These are phyloP conservation scores for Sterna hirundo DNA, from an alignment of 2,113 vertebrate species.

Conservation along the genomic window DNA sequence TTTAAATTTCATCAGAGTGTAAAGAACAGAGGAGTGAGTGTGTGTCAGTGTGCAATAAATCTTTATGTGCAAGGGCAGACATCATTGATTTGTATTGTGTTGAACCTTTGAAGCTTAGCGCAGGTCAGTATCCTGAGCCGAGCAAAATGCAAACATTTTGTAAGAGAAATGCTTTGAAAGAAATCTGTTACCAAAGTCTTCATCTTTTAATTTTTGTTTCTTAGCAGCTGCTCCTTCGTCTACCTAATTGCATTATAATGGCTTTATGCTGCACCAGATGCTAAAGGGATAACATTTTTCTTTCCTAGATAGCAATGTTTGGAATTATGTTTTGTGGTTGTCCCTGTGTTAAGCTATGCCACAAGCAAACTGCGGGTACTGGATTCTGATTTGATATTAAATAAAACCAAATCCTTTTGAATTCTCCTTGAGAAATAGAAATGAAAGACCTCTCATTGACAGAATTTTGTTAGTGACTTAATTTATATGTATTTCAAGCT, in stretches of 20 bases:
- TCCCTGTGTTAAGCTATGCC: not conserved
- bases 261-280: slow-evolving; percentile 66
- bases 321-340: slow-evolving; percentile 31
- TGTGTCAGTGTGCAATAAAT: not conserved
- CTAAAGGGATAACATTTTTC: slow-evolving; percentile 44
- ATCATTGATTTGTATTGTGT: not conserved
- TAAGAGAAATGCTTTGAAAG: slow-evolving; percentile 32
- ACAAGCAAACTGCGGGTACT: not conserved
- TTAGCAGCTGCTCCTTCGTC: slow-evolving; percentile 68
- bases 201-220: slow-evolving; percentile 64
- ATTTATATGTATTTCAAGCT: not conserved
- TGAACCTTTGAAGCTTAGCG: not conserved
- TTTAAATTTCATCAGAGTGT: not conserved
- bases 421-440: not conserved
- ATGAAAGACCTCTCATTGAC: not conserved
- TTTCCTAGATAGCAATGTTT: slow-evolving; percentile 28
- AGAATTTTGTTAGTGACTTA: not conserved
- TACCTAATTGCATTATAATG: slow-evolving; percentile 73
- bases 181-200: slow-evolving; percentile 44
- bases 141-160: not conserved
- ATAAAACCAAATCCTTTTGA: not conserved
- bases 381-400: not conserved
- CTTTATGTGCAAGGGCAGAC: not conserved
- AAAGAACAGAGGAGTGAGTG: not conserved
- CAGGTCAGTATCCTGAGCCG: not conserved